These are phyloP conservation scores for Xanthostigma xanthostigma DNA, from an alignment of 2,888 invertebrate species.

Conservation along the genomic window DNA sequence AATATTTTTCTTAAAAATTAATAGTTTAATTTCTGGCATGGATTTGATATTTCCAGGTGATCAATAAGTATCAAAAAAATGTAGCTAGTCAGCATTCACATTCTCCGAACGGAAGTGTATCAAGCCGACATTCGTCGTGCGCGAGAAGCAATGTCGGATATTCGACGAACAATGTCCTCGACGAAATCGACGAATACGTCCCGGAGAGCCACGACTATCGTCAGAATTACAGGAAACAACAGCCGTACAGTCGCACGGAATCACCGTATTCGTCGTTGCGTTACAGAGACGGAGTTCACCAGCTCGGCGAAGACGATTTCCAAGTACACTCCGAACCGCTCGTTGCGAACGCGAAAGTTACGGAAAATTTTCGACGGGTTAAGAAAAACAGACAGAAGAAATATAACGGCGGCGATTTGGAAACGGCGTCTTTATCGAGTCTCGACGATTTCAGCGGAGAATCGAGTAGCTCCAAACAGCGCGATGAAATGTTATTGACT, in stretches of 20 bases:
- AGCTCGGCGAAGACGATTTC: constrained; percentile 21
- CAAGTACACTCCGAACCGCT: too few species aligned
- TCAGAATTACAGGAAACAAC: too few species aligned
- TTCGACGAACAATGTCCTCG: constrained; percentile 18
- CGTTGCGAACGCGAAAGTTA: constrained; percentile 24
- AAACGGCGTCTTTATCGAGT: constrained; percentile 25
- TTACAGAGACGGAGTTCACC: constrained; percentile 20
- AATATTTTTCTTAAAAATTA: too few species aligned
- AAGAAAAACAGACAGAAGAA: constrained; percentile 9
- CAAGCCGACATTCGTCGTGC: constrained; percentile 22
- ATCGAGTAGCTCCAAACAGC: constrained; percentile 22
- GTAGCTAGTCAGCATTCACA: constrained; percentile 25
- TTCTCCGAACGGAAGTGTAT: constrained; percentile 20
- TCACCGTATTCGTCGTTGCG: too few species aligned
- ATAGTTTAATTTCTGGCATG: too few species aligned
- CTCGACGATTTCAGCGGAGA: constrained; percentile 25
- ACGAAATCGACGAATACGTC: neutral
- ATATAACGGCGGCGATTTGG: constrained; percentile 14
- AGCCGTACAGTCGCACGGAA: too few species aligned
- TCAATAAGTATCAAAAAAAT: constrained; percentile 47
- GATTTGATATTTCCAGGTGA: constrained; percentile 35
- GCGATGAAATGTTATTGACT: constrained; percentile 24
- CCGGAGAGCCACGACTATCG: too few species aligned
- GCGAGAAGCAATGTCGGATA: constrained; percentile 17
- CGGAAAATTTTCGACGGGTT: constrained; percentile 12